Evolutionary conservation across 2,888 invertebrate genomes (phyloP).

Genomic region (Allygus modestus): DNA sequence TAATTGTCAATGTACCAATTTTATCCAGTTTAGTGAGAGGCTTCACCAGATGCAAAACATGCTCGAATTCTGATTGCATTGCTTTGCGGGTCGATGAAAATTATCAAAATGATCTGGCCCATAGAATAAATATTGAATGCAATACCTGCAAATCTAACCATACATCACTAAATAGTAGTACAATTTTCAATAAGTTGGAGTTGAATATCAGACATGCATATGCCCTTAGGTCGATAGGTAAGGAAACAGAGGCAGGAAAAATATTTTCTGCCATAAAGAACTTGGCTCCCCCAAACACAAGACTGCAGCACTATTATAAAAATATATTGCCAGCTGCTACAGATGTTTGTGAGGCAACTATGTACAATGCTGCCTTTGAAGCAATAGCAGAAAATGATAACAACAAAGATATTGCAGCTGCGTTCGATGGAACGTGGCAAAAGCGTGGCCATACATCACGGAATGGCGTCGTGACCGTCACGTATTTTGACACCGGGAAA

Average conservation of each 20-base stretch:
- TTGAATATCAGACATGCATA: constrained; percentile 45
- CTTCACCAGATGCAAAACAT: constrained; percentile 44
- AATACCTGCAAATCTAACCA: constrained; percentile 14
- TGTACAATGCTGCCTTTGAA: constrained; percentile 51
- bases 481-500: constrained; percentile 47
- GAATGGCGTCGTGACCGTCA: constrained; percentile 45
- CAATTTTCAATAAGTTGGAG: constrained; percentile 28
- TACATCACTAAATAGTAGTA: constrained; percentile 12
- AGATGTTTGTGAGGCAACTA: constrained; percentile 47
- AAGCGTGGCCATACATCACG: constrained; percentile 41
- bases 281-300: constrained; percentile 49
- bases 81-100: constrained; percentile 32
- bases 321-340: constrained; percentile 32
- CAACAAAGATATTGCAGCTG: constrained; percentile 40
- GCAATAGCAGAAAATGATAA: constrained; percentile 43
- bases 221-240: constrained; percentile 48
- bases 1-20: constrained; percentile 44
- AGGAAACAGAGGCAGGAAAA: constrained; percentile 41
- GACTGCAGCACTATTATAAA: constrained; percentile 31
- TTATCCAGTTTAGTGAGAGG: constrained; percentile 44
- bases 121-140: constrained; percentile 36
- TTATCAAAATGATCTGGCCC: constrained; percentile 20
- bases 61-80: constrained; percentile 30
- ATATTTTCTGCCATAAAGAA: constrained; percentile 50
- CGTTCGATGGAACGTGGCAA: constrained; percentile 51